These are phyloP conservation scores for Umimayanthus chanpuru DNA, from an alignment of 92 coral and sea anemone species.

Conservation along the genomic window DNA sequence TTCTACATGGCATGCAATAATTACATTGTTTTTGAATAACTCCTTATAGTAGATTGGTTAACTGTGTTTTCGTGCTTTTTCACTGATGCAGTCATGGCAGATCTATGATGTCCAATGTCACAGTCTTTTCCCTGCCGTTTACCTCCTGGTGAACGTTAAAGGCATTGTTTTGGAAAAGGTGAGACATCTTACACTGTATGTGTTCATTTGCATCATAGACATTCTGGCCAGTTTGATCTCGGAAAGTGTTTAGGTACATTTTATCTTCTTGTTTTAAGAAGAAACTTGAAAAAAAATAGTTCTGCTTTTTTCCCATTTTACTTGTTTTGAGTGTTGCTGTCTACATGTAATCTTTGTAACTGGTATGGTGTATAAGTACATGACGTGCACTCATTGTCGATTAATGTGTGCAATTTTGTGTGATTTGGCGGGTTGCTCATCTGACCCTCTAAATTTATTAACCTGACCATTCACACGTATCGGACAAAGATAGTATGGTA, in stretches of 20 bases:
- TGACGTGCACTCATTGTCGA: too few species aligned
- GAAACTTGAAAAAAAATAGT: too few species aligned
- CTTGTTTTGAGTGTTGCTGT: not conserved
- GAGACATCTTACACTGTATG: not conserved
- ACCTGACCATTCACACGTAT: not conserved
- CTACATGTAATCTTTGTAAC: not conserved
- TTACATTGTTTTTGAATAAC: not conserved
- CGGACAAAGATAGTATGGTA: not conserved
- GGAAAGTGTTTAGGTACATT: too few species aligned
- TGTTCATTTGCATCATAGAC: not conserved
- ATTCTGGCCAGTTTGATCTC: too few species aligned
- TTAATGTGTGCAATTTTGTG: not conserved
- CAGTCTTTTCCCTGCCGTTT: constrained; percentile 36
- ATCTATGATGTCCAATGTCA: constrained; percentile 31
- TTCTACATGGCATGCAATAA: not conserved
- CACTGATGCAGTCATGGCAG: constrained; percentile 14
- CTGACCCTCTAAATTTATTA: not conserved
- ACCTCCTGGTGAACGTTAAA: not conserved
- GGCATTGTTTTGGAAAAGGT: not conserved
- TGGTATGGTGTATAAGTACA: not conserved
- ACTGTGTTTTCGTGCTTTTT: not conserved
- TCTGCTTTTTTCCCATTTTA: too few species aligned
- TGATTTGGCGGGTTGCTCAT: not conserved
- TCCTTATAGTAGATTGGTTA: not conserved
- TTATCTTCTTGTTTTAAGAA: too few species aligned